Evolutionary conservation across 2,113 vertebrate genomes (phyloP), one percentile per base, ranked within the genome.

Genomic region (Laticauda laticaudata): DNA sequence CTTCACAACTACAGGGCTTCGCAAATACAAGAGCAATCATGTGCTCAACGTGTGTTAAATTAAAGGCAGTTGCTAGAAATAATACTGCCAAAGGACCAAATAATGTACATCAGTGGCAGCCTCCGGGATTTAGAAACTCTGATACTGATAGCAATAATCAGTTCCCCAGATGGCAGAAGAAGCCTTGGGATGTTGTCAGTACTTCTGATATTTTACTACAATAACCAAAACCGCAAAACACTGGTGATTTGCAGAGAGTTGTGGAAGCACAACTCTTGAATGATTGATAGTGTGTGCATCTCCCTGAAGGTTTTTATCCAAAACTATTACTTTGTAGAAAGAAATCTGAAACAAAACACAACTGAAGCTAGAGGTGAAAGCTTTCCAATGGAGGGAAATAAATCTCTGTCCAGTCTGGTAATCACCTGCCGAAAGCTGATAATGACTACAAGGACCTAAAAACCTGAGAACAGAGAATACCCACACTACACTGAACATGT

Each of bases 191-290:
- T 53, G 87, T 89, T 92, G 39, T 86, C 91, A 43, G 0, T 12
- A 18, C 24, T 7, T 0, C 0, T 0, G 0, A 61, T 0, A 21
- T 45, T 2, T 3, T 11, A 87, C 0, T 0, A 64, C 3, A 1
- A 2, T 59, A 93, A 91, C 0, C 0, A 2, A 48, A 56, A 1
- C 0, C 14, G 23, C 45, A 89, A 61, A 34, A 61, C 4, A 75
- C 89, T 87, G 92, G 23, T 3, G 15, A n/a, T 0, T 18, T 29
- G 45, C 15, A 81, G 55, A 51, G 53, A 45, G 18, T n/a, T 39
- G 88, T 9, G 15, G 39, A 75, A 26, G 45, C 87, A 90, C 56
- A 21, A 89, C 88, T 92, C 92, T 8, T 21, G 4, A 88, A 51
- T 34, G 26, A 91, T 93, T 93, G 85, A 89, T 53, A 59, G 86